phyloP scores from a whole-genome alignment of 2,888 invertebrate species.

The Magallana nippona region DNA sequence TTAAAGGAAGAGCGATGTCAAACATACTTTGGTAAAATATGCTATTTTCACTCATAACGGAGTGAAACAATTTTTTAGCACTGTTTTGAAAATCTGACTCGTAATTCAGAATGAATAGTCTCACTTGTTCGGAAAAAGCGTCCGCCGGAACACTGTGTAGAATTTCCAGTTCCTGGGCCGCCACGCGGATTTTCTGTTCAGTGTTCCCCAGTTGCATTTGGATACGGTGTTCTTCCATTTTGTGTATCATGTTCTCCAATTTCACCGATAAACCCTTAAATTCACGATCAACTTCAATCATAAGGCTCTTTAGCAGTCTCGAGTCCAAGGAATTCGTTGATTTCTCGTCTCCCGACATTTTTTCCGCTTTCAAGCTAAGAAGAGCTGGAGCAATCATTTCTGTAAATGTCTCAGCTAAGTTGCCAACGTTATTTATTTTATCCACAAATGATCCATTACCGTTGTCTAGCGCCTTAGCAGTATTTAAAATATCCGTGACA shows the following conservation, averaged over 20 bases:
- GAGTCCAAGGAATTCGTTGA: neutral
- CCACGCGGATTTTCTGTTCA: slow-evolving; percentile 37
- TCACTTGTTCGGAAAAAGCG: slow-evolving; percentile 14
- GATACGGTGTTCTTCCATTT: slow-evolving; percentile 35
- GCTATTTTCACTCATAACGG: slow-evolving; percentile 18
- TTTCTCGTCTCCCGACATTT: neutral
- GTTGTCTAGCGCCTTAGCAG: neutral
- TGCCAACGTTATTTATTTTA: slow-evolving; percentile 5
- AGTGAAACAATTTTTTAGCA: slow-evolving; percentile 35
- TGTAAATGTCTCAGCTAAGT: neutral
- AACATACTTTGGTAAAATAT: slow-evolving; percentile 36
- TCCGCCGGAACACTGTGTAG: slow-evolving; percentile 24
- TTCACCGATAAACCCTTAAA: slow-evolving; percentile 1
- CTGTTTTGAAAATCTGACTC: slow-evolving; percentile 41
- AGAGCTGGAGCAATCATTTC: slow-evolving; percentile 26
- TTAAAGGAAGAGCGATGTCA: slow-evolving; percentile 28
- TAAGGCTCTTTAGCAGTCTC: neutral
- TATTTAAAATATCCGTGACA: neutral
- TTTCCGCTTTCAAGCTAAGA: neutral
- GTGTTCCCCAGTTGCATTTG: slow-evolving; percentile 35
- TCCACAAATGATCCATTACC: neutral
- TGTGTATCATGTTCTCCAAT: slow-evolving; percentile 8
- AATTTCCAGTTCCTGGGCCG: slow-evolving; percentile 32
- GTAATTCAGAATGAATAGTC: slow-evolving; percentile 36
- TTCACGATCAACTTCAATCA: slow-evolving; percentile 10